Base-by-base conservation (phyloP, 2,797 vertebrate genomes). In the Syncerus caffer region DNA sequence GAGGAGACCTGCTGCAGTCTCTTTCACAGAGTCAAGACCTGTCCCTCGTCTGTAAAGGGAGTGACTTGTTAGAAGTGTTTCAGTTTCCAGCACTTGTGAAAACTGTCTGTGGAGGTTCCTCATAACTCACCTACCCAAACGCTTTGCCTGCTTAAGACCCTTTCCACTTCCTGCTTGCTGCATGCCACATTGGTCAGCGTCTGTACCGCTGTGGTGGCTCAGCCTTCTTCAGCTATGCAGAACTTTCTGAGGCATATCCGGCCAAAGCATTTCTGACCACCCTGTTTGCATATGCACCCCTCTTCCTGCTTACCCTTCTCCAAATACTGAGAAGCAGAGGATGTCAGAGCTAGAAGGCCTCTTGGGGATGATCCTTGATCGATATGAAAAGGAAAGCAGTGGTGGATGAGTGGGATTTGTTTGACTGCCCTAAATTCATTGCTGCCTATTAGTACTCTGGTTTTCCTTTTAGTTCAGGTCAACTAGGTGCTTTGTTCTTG, bases 111-210 rank as follows among this genome's bases (percentile, higher is more conserved):
- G 25, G 67, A 85, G 87, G 25, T 96, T 97, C 87, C 92, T 96
- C 91, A 87, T 85, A 53, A 84, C 95, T 74, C 92, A 21, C 87
- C 91, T 58, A 50, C 83, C 25, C 60, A 79, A 94, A 93, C 42
- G 34, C 51, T 92, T 94, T 42, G 82, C 64, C 94, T 94, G 74
- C 86, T 87, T 95, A 82, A 95, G 38, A 80, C 55, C 82, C 51
- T 27, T 84, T 85, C 42, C 64, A 67, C 93, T 98, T 98, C 96
- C 97, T 97, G 82, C 94, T 97, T 95, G 86, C 86, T 96, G 8
- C 80, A 25, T 47, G 42, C 83, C 87, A 91, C 85, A 60, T 71
- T 90, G 78, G 90, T 93, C 87, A 84, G 42, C 71, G 21, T 95
- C 50, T 50, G 47, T 27, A 79, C 51, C 42, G 4, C 76, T 11